Evolutionary conservation across 2,113 vertebrate genomes (phyloP).

Genomic region (Choloepus hoffmanni): DNA sequence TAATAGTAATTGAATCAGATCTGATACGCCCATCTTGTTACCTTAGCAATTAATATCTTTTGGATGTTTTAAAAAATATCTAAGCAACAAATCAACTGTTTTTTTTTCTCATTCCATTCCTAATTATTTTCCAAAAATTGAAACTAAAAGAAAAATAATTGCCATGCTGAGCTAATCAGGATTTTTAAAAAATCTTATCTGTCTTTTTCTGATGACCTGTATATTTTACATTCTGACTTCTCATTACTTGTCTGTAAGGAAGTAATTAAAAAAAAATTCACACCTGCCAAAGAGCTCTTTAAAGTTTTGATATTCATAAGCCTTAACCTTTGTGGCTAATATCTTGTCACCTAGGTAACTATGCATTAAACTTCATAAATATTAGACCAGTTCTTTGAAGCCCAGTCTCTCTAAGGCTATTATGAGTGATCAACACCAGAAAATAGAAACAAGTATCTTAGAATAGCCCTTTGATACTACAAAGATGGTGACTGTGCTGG

Average conservation of each 20-base stretch:
- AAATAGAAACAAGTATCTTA: slow-evolving; percentile 67
- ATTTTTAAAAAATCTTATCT: not conserved
- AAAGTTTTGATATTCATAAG: slow-evolving; percentile 58
- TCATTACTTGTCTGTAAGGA: slow-evolving; percentile 32
- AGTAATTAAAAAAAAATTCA: slow-evolving; percentile 41
- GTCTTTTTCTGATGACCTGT: slow-evolving; percentile 15
- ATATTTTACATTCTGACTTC: slow-evolving; percentile 59
- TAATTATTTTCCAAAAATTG: slow-evolving; percentile 32
- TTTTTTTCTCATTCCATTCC: not conserved
- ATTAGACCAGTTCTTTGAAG: slow-evolving; percentile 48
- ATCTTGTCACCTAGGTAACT: slow-evolving; percentile 46
- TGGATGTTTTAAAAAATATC: not conserved
- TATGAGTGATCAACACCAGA: slow-evolving; percentile 54
- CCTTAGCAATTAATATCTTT: slow-evolving; percentile 34
- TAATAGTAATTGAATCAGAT: slow-evolving; percentile 44
- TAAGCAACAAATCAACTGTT: not conserved
- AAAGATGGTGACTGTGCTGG: not conserved
- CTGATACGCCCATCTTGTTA: not conserved
- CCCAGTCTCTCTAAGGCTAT: slow-evolving; percentile 34
- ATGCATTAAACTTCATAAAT: slow-evolving; percentile 59
- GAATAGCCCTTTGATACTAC: slow-evolving; percentile 48
- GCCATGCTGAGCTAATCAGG: not conserved
- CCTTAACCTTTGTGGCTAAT: slow-evolving; percentile 51
- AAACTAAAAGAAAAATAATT: not conserved
- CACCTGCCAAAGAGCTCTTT: slow-evolving; percentile 28